Conservation (phyloP, 2,113 vertebrate genomes). For the Vulpes ferrilata region DNA sequence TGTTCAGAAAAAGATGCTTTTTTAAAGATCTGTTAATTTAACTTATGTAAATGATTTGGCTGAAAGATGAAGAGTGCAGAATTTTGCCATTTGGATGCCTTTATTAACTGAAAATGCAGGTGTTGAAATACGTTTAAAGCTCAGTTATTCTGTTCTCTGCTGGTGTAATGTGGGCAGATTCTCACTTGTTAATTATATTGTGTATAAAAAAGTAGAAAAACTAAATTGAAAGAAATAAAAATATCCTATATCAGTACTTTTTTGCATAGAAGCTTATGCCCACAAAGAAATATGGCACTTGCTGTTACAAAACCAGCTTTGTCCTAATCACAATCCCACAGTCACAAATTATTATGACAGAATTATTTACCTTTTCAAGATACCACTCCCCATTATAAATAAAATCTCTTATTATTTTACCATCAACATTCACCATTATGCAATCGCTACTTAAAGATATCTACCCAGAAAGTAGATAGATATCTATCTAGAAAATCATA, state of each 20-base stretch:
- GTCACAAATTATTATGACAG: neutral
- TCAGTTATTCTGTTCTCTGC: constrained; percentile 83
- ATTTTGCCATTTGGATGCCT: constrained; percentile 80
- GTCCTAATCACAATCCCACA: neutral
- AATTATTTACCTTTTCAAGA: neutral
- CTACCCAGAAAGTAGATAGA: neutral
- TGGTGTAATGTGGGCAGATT: constrained; percentile 83
- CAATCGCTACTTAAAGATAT: neutral
- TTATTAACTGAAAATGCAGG: constrained; percentile 87
- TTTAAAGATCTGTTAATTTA: constrained; percentile 85
- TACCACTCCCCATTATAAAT: neutral
- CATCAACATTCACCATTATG: neutral
- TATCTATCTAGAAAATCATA: neutral
- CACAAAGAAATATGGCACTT: neutral
- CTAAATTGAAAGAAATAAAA: constrained; percentile 73
- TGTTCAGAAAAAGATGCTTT: constrained; percentile 59
- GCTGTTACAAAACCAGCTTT: neutral
- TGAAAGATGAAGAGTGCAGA: constrained; percentile 78
- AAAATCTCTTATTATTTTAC: neutral
- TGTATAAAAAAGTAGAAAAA: constrained; percentile 74
- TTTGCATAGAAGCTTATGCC: constrained; percentile 37
- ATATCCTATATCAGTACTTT: constrained; percentile 10
- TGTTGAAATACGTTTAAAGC: constrained; percentile 85
- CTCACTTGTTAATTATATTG: constrained; percentile 87
- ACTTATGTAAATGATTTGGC: constrained; percentile 86